Base-by-base conservation (phyloP, 2,113 vertebrate genomes). In the Cyanoramphus novaezelandiae region DNA sequence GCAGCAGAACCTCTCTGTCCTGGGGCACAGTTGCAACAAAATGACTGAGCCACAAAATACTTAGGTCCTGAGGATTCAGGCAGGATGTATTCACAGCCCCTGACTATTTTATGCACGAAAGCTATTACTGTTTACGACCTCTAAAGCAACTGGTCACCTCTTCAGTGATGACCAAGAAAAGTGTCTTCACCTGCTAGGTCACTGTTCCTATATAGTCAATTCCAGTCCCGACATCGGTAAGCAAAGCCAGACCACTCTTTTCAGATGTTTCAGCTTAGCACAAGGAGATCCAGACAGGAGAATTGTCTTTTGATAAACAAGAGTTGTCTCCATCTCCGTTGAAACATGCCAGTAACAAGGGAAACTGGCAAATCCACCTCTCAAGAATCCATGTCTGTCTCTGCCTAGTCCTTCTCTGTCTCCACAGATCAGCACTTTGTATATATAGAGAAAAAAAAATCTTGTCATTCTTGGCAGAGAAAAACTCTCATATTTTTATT, bases 401-500 rank as follows among this genome's bases (percentile, higher is more conserved):
- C 60, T 93, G 52, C 57, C 88, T 65, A 27, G 72, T 41, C 62
- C 46, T 87, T 21, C 57, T 75, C 82, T 82, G 74, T 91, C 82
- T 88, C 67, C 74, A 53, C 77, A 85, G 59, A 79, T 92, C 65
- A 89, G 92, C 80, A 62, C 88, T 86, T 92, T 27, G 14, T n/a
- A 86, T 92, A 93, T 77, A 47, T 17, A 50, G 1, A 91, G 46
- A 59, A 52, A 86, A 88, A 70, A 92, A 93, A 60, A 60, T 33
- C 57, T 49, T 78, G 59, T 92, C 49, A 9, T 82, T 94, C 77
- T 85, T 96, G 95, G 96, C 83, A 10, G 37, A 76, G 44, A 76
- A 82, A 68, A 86, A 49, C 25, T 76, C 70, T 53, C 43, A 19
- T 85, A 79, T 93, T 96, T 95, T 96, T 84, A 41, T 93, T 79